Base-by-base conservation (phyloP, 2,113 vertebrate species). In the Casuarius casuarius region DNA sequence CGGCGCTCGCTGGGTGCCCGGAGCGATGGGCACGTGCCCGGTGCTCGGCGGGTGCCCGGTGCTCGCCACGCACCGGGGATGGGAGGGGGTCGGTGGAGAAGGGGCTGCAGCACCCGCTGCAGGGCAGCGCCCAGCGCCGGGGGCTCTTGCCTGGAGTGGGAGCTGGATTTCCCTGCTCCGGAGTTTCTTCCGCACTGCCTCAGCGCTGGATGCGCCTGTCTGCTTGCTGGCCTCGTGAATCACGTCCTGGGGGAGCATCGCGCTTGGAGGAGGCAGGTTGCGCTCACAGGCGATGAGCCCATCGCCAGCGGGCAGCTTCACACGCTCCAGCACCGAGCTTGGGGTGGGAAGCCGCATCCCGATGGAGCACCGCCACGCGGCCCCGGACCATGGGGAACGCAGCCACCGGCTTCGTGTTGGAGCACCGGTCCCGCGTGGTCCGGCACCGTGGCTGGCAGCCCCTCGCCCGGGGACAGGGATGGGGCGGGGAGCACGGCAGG, bases 301-400 rank as follows among this genome's bases (percentile, higher is more conserved):
- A 0, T 1, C 28, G 40, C 2, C 0, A 21, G 44, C 5, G 20
- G 2, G 13, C 1, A 1, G 35, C 11, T 58, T 33, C 3, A 0
- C 56, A 17, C 46, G 18, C 48, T 26, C 0, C 5, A 51, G 33
- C 72, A 12, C 56, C 6, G 46, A 48, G 72, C 22, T 1, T 0
- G 16, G 68, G 48, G 59, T 18, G 6, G 40, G 10, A 25, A 25
- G 11, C 35, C 3, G 5, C 35, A 25, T 31, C 35, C 21, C 21
- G 0, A 23, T 8, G n/a, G 31, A 40, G 52, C 2, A 2, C 49
- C 2, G 1, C 2, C 0, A 26, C 3, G 2, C 29, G 4, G 42
- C 25, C 28, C 71, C 33, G 1, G 1, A 48, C 31, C 26, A 6
- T 0, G 2, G 25, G 38, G 63, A 48, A 42, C 0, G 12, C 42